A percentile compares a stretch with the other conserved stretches of the same genome.
phyloP scores from a whole-genome alignment of 1,140 invertebrate species.

The Pararge aegeria region DNA sequence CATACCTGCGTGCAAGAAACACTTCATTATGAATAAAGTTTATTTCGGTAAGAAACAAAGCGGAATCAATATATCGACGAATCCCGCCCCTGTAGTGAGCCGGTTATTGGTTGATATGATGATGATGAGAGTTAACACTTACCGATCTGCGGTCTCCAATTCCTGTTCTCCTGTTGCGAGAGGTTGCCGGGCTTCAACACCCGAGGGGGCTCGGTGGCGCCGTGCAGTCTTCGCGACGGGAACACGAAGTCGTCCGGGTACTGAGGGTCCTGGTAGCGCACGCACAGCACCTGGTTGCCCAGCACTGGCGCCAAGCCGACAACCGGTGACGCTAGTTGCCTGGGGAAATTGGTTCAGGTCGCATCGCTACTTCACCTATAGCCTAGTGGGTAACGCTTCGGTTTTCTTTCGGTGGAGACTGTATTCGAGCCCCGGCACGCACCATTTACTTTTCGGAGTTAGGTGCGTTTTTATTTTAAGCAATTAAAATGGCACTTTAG shows the following conservation, averaged over 20 bases:
- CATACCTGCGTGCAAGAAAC: constrained; percentile 80
- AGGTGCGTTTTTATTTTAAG: too few relatives aligned
- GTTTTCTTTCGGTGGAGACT: too few relatives aligned
- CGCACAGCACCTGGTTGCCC: constrained; percentile 83
- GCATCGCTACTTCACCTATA: too few relatives aligned
- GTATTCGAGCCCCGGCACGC: too few relatives aligned
- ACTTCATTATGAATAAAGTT: too few relatives aligned
- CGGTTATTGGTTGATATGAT: not conserved
- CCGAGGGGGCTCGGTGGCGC: constrained; percentile 84
- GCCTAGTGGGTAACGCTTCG: too few relatives aligned
- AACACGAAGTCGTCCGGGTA: constrained; percentile 89
- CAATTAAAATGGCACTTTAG: too few relatives aligned
- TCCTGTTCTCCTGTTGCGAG: constrained; percentile 83
- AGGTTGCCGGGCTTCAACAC: constrained; percentile 92
- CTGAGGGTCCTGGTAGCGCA: constrained; percentile 90
- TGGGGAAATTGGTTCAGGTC: constrained; percentile 28
- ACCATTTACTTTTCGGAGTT: too few relatives aligned
- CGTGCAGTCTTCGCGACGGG: constrained; percentile 85
- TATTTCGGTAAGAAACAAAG: too few relatives aligned
- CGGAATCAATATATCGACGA: too few relatives aligned
- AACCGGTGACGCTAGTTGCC: constrained; percentile 86
- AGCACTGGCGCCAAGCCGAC: constrained; percentile 81
- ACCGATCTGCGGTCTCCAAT: constrained; percentile 87
- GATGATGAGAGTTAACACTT: constrained; percentile 4
- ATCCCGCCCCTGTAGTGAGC: too few relatives aligned